phyloP scores from a whole-genome alignment of 2,113 vertebrate genomes.

The Pantherophis guttatus region DNA sequence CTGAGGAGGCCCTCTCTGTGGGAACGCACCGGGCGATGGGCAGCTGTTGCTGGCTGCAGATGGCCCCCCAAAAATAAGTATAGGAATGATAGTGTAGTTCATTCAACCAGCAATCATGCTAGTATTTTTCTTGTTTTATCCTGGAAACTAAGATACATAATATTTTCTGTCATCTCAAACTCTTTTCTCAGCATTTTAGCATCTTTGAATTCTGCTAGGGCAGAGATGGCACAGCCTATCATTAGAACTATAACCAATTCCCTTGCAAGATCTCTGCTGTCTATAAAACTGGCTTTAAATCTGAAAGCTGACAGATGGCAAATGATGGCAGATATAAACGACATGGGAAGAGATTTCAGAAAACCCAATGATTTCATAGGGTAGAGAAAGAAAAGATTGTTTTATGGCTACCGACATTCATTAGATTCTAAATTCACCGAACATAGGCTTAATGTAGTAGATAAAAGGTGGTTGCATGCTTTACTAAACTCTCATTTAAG shows the following conservation, averaged over 20 bases:
- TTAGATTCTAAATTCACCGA: constrained; percentile 47
- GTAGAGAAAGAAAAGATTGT: constrained; percentile 46
- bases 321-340: constrained; percentile 34
- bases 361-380: constrained; percentile 29
- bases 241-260: neutral
- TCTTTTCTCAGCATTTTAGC: neutral
- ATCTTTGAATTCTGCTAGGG: neutral
- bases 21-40: too few relatives aligned
- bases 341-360: constrained; percentile 15
- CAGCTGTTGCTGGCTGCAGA: too few relatives aligned
- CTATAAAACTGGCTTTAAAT: neutral
- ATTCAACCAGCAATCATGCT: neutral
- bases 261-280: neutral
- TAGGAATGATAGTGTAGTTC: neutral
- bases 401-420: constrained; percentile 1
- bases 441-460: constrained; percentile 48
- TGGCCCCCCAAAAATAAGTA: neutral
- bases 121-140: neutral
- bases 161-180: neutral
- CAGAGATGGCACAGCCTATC: neutral
- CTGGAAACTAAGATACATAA: neutral
- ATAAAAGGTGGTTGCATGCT: constrained; percentile 51
- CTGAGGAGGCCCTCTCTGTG: too few relatives aligned
- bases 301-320: neutral
- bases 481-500: constrained; percentile 53